phyloP scores from a whole-genome alignment of 2,888 invertebrate genomes.

The Melinaea marsaeus region DNA sequence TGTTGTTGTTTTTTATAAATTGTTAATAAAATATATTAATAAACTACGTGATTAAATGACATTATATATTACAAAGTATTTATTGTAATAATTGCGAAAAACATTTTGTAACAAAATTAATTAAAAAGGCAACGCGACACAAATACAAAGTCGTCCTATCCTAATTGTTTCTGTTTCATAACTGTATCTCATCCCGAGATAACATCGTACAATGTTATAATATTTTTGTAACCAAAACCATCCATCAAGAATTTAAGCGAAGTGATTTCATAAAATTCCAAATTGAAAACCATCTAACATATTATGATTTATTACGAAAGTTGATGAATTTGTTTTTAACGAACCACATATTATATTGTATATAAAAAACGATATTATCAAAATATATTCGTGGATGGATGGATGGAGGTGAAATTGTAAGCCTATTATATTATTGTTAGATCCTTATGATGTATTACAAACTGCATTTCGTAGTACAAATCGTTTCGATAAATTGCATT shows the following conservation, averaged over 20 bases:
- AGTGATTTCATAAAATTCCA: conserved; percentile 1
- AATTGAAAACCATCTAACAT: conserved; percentile 3
- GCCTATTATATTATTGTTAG: neutral
- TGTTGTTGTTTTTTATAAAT: too few relatives aligned
- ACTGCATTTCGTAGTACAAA: conserved; percentile 1
- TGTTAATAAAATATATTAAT: too few relatives aligned
- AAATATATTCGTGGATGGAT: neutral
- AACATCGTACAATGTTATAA: neutral
- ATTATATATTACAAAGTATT: too few relatives aligned
- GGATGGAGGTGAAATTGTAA: neutral
- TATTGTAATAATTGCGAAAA: neutral
- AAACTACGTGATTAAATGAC: too few relatives aligned
- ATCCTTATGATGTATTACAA: neutral
- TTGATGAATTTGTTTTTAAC: conserved; percentile 1
- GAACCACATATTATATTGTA: neutral
- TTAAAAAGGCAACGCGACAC: conserved; percentile 3
- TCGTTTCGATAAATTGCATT: conserved; percentile 12
- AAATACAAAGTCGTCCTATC: conserved; percentile 6
- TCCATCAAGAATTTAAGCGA: neutral
- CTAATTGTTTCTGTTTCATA: conserved; percentile 4
- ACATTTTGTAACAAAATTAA: neutral
- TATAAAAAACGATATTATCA: neutral
- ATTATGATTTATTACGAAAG: neutral
- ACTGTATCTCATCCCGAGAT: neutral
- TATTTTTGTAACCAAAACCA: conserved; percentile 6